Conservation (phyloP, 2,113 vertebrate genomes). For the Cynoglossus semilaevis region DNA sequence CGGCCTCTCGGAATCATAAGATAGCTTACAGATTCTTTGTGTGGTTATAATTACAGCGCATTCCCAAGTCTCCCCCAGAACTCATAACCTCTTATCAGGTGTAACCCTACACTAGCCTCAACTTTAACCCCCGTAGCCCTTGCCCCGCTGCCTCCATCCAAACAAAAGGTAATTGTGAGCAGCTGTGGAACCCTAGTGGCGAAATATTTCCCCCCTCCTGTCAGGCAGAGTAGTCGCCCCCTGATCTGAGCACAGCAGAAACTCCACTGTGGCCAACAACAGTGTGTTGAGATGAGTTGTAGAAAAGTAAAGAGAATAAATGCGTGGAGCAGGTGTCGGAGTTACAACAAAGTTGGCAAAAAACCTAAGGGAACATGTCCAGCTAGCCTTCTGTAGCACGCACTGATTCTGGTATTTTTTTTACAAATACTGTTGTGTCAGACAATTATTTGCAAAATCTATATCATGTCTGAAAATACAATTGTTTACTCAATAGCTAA, state of each 20-base stretch:
- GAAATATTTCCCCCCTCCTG: conserved; percentile 59
- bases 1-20: conserved; percentile 58
- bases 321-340: conserved; percentile 16
- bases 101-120: conserved; percentile 76
- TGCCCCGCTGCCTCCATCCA: conserved; percentile 49
- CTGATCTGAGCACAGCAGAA: conserved; percentile 35
- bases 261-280: conserved; percentile 35
- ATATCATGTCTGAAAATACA: no score
- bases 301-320: conserved; percentile 38
- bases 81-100: conserved; percentile 79
- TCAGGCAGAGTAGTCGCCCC: conserved; percentile 42
- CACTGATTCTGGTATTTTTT: no score
- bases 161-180: conserved; percentile 79
- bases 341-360: no score
- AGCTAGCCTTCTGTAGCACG: no score
- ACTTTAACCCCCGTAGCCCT: conserved; percentile 71
- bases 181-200: conserved; percentile 63
- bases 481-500: no score
- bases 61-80: conserved; percentile 68
- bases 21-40: conserved; percentile 76
- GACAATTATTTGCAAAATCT: no score
- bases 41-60: conserved; percentile 72
- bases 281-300: conserved; percentile 41
- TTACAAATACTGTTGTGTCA: no score
- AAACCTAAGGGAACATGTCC: no score